Conservation (phyloP, 2,797 vertebrate genomes). For the Danio choprae region DNA sequence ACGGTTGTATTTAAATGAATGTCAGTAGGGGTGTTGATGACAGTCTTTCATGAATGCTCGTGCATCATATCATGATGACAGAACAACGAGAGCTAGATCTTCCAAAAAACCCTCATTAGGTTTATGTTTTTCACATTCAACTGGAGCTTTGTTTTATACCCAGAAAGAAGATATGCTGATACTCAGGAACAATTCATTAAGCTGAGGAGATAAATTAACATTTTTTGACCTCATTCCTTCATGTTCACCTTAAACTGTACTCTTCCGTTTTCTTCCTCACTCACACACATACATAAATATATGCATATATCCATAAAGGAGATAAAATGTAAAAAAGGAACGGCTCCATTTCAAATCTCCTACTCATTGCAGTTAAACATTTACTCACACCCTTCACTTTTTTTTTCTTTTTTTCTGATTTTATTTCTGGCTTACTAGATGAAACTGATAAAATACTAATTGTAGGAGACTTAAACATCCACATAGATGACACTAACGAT, state of each 20-base stretch:
- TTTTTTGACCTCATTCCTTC: neutral
- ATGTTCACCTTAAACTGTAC: neutral
- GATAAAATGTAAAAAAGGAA: constrained; percentile 22
- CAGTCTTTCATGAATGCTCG: neutral
- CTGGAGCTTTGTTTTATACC: neutral
- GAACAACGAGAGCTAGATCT: constrained; percentile 4
- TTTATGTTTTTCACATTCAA: neutral
- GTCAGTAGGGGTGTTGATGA: constrained; percentile 14
- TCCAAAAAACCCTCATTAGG: neutral
- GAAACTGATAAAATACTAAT: too few relatives aligned
- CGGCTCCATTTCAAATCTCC: constrained; percentile 6
- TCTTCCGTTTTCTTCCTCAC: neutral
- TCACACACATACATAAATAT: neutral
- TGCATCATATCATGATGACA: constrained; percentile 12
- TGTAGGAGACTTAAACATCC: too few relatives aligned
- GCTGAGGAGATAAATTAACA: neutral
- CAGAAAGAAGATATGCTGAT: neutral
- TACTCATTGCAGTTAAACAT: constrained; percentile 26
- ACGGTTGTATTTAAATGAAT: constrained; percentile 35
- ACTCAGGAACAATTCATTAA: neutral
- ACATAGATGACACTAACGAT: too few relatives aligned
- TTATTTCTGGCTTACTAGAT: too few relatives aligned
- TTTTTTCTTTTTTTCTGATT: too few relatives aligned
- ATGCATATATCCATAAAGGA: neutral
- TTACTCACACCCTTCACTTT: neutral